Percentiles rank a stretch among this genome's conserved stretches.
Conservation (phyloP, 2,888 invertebrate species). For the Flabesymbios commensalis region DNA sequence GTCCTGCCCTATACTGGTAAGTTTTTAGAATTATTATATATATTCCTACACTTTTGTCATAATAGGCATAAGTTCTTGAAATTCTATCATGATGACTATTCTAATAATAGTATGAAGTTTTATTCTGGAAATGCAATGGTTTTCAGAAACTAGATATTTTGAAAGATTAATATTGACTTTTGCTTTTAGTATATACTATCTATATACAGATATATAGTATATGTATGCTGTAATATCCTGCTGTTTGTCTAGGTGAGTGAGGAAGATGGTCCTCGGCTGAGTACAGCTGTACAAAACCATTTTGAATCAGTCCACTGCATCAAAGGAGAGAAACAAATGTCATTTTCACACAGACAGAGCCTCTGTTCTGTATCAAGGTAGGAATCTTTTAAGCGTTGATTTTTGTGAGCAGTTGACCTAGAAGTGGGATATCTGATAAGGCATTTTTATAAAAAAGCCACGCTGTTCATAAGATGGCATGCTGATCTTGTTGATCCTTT, state of each 20-base stretch:
- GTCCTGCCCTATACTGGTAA: conserved; percentile 74
- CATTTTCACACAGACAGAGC: conserved; percentile 32
- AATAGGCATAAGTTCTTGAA: background rate
- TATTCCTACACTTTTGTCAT: background rate
- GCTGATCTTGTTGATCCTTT: too few species aligned
- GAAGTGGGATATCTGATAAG: too few species aligned
- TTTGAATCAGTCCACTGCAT: conserved; percentile 84
- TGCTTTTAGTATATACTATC: too few species aligned
- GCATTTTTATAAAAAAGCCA: too few species aligned
- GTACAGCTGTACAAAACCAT: conserved; percentile 85
- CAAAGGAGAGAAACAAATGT: conserved; percentile 69
- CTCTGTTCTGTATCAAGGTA: conserved; percentile 70
- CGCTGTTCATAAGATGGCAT: too few species aligned
- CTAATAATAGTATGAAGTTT: background rate
- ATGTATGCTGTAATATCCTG: too few species aligned
- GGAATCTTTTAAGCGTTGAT: conserved; percentile 51
- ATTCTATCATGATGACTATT: background rate
- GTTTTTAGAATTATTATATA: conserved; percentile 36
- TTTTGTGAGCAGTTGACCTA: background rate
- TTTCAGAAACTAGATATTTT: too few species aligned
- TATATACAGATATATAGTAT: too few species aligned
- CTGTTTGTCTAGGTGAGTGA: conserved; percentile 80
- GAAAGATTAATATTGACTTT: too few species aligned
- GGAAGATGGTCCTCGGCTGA: conserved; percentile 83
- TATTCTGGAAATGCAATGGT: background rate